Conservation (phyloP, 2,888 invertebrate species). For the Drosophila lutescens region DNA sequence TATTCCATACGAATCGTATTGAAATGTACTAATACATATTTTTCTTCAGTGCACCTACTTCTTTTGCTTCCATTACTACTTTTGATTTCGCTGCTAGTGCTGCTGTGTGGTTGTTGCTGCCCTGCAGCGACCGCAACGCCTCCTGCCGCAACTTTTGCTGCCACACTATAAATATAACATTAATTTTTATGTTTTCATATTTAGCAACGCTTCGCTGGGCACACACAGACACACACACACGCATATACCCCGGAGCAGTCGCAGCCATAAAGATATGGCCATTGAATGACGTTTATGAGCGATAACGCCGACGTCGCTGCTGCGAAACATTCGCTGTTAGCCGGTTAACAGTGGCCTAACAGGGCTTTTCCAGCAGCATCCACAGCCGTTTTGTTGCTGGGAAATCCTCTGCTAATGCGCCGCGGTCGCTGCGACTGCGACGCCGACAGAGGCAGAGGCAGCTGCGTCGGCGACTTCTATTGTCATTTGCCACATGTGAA, state of each 20-base stretch:
- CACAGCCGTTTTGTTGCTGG: constrained; percentile 50
- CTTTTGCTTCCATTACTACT: constrained; percentile 10
- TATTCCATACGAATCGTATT: neutral
- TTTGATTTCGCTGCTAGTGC: constrained; percentile 8
- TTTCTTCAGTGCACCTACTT: constrained; percentile 6
- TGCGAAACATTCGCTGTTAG: constrained; percentile 41
- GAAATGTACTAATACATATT: too few species aligned
- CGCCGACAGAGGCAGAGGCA: constrained; percentile 33
- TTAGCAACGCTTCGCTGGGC: constrained; percentile 76
- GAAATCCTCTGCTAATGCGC: constrained; percentile 33
- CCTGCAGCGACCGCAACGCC: constrained; percentile 70
- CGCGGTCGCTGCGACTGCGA: constrained; percentile 32
- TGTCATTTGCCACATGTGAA: constrained; percentile 80
- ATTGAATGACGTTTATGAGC: constrained; percentile 80
- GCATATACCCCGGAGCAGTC: constrained; percentile 32
- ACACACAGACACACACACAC: constrained; percentile 44
- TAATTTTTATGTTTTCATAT: constrained; percentile 80
- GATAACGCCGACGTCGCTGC: constrained; percentile 55
- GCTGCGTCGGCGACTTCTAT: constrained; percentile 54
- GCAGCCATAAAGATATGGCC: constrained; percentile 64
- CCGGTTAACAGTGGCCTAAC: constrained; percentile 42
- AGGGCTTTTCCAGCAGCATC: constrained; percentile 57
- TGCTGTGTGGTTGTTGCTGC: constrained; percentile 33
- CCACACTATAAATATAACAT: constrained; percentile 81
- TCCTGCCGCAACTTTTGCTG: constrained; percentile 63